Evolutionary conservation across 2,888 invertebrate genomes (phyloP).

Genomic region (Melinaea marsaeus): DNA sequence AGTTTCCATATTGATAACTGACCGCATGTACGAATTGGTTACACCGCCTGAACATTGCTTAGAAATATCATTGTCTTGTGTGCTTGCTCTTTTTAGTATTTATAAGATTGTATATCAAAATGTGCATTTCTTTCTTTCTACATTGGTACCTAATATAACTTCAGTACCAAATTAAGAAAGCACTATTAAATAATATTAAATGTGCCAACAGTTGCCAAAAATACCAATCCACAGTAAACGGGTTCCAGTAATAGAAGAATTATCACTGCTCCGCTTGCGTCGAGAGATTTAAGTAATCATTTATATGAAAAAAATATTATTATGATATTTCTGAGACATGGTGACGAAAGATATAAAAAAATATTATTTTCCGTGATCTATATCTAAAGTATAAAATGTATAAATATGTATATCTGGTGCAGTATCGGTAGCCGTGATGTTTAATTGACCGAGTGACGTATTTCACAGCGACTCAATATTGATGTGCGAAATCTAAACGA

Average conservation of each 20-base stretch:
- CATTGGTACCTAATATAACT: too few species aligned
- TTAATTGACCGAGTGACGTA: constrained; percentile 3
- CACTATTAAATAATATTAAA: constrained; percentile 18
- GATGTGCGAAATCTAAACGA: constrained; percentile 27
- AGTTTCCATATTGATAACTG: too few species aligned
- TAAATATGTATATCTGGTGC: neutral
- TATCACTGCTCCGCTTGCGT: constrained; percentile 20
- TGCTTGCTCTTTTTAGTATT: too few species aligned
- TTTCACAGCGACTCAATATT: constrained; percentile 8
- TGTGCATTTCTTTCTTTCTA: neutral
- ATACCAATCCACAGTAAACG: constrained; percentile 18
- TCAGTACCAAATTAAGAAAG: constrained; percentile 6
- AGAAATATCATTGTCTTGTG: too few species aligned
- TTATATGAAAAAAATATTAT: constrained; percentile 2
- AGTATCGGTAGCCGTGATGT: neutral
- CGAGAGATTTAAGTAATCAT: constrained; percentile 5
- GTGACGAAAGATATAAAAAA: too few species aligned
- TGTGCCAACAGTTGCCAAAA: constrained; percentile 19
- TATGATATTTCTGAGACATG: too few species aligned
- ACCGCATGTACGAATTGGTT: too few species aligned
- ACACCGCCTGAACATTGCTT: too few species aligned
- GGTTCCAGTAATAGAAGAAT: constrained; percentile 21
- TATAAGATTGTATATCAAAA: neutral
- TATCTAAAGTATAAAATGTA: neutral
- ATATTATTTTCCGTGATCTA: neutral